Percentiles rank a stretch among this genome's conserved stretches.
These are phyloP conservation scores for Manacus vitellinus DNA, from an alignment of 2,113 vertebrate genomes.

Conservation along the genomic window DNA sequence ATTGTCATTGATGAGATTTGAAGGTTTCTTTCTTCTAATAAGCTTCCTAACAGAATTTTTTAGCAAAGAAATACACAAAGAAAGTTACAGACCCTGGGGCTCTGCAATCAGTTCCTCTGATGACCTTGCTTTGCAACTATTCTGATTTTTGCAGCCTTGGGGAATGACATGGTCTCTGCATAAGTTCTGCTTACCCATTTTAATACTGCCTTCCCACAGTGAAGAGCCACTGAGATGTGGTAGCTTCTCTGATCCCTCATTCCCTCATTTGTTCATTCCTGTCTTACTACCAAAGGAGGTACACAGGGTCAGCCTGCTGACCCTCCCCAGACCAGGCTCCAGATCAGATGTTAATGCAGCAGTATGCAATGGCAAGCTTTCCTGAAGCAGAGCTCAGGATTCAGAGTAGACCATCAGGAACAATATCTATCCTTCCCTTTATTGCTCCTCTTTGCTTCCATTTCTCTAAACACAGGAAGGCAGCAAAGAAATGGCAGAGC, in stretches of 20 bases:
- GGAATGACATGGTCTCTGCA: neutral
- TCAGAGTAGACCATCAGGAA: rapidly evolving
- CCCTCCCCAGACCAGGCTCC: neutral
- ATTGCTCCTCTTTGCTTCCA: neutral
- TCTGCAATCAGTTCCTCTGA: neutral
- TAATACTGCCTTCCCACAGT: neutral
- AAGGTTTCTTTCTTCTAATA: neutral
- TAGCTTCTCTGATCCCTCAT: neutral
- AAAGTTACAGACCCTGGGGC: neutral
- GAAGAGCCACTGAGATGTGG: neutral
- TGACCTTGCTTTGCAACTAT: neutral
- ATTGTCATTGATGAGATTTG: neutral
- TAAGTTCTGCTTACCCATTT: neutral
- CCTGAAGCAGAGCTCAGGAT: neutral
- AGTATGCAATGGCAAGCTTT: neutral
- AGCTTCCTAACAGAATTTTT: neutral
- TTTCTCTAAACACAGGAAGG: neutral
- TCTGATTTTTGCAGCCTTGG: neutral
- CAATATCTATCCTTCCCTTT: neutral
- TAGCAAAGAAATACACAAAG: neutral
- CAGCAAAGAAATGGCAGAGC: neutral
- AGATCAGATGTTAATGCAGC: neutral
- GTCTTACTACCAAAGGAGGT: neutral
- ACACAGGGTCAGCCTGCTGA: too few species aligned
- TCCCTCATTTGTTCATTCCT: neutral